phyloP scores from a whole-genome alignment of 2,113 vertebrate genomes.

The Serinus canaria region DNA sequence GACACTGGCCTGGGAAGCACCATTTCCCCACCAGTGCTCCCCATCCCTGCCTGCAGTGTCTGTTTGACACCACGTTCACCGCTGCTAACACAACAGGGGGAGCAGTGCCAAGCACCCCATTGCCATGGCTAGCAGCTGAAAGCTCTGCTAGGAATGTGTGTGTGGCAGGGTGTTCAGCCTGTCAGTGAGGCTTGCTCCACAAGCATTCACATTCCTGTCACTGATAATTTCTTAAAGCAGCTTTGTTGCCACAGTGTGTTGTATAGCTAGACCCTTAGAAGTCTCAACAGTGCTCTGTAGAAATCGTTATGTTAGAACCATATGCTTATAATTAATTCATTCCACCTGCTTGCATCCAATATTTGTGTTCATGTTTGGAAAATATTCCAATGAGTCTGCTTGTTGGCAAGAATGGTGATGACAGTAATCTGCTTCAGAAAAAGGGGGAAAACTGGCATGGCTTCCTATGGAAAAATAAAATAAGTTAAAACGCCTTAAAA shows the following conservation, averaged over 20 bases:
- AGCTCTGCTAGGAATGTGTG: background rate
- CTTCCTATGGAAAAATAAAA: background rate
- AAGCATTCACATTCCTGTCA: background rate
- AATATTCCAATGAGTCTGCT: slow-evolving; percentile 21
- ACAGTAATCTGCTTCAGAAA: background rate
- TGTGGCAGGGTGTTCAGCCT: background rate
- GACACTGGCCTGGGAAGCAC: background rate
- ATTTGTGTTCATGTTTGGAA: slow-evolving; percentile 38
- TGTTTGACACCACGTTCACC: rapidly evolving
- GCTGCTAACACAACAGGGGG: background rate
- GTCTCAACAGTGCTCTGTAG: background rate
- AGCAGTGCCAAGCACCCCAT: background rate
- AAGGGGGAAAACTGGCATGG: background rate
- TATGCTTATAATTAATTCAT: slow-evolving; percentile 43
- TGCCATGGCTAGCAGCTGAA: background rate
- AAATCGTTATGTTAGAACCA: background rate
- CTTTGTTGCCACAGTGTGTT: background rate
- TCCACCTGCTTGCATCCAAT: slow-evolving; percentile 37
- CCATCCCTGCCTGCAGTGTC: background rate
- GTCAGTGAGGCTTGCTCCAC: background rate
- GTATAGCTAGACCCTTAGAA: background rate
- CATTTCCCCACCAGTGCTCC: background rate
- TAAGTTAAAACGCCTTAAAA: background rate
- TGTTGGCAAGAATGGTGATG: slow-evolving; percentile 5
- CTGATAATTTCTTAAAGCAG: background rate